A percentile compares a stretch with the other conserved stretches of the same genome.
phyloP scores from a whole-genome alignment of 2,113 vertebrate genomes.

The Eupsittula cactorum region DNA sequence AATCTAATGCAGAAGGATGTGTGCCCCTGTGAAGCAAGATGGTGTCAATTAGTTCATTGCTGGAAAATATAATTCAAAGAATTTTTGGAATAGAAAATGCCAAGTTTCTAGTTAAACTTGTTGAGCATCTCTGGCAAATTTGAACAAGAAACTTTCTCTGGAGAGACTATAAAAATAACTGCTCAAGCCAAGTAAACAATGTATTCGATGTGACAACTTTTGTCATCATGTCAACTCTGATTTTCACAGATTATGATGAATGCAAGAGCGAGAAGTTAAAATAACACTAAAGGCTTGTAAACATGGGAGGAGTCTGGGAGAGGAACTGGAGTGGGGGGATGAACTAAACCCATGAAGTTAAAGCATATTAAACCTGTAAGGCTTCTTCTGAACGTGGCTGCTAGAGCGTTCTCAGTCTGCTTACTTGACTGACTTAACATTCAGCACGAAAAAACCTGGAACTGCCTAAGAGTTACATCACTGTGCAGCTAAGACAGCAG shows the following conservation, averaged over 20 bases:
- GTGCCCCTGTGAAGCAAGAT: constrained; percentile 32
- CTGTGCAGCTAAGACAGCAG: accelerated
- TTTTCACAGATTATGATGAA: constrained; percentile 41
- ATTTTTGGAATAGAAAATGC: constrained; percentile 38
- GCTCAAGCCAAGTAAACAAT: constrained; percentile 44
- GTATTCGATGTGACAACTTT: constrained; percentile 20
- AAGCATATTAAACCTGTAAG: background rate
- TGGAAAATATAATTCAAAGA: constrained; percentile 27
- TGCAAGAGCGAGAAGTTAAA: background rate
- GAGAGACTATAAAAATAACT: constrained; percentile 40
- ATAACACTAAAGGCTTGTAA: constrained; percentile 20
- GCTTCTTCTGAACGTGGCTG: background rate
- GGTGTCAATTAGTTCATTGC: constrained; percentile 42
- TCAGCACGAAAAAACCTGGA: background rate
- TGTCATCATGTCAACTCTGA: constrained; percentile 37
- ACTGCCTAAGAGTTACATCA: background rate
- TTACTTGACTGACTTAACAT: background rate
- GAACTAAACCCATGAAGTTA: background rate
- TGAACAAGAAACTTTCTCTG: constrained; percentile 43
- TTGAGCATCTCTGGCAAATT: constrained; percentile 46
- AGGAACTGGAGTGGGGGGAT: background rate
- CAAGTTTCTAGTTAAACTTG: constrained; percentile 53
- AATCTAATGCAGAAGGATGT: background rate
- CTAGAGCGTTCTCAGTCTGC: background rate
- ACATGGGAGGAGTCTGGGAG: background rate